Conservation (phyloP, 2,113 vertebrate genomes). For the Sclerurus mexicanus region DNA sequence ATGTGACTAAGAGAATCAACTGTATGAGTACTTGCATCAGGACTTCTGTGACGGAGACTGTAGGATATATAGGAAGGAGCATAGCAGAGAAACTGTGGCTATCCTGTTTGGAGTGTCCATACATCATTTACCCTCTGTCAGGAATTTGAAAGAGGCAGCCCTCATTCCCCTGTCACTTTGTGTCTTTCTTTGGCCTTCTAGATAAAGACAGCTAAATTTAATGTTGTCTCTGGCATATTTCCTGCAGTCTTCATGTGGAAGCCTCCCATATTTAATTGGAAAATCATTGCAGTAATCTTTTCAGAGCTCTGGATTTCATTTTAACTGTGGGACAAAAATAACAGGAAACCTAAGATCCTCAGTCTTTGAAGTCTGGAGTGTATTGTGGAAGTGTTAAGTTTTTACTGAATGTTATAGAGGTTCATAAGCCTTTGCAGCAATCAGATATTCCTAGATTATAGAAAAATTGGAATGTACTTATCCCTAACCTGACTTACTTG, state of each 20-base stretch:
- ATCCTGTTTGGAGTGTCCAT: background rate
- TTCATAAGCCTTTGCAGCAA: background rate
- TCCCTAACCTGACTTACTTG: background rate
- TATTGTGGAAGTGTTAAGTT: background rate
- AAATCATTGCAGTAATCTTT: background rate
- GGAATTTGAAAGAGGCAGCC: background rate
- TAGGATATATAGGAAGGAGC: background rate
- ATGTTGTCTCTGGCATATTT: background rate
- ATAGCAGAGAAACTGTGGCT: background rate
- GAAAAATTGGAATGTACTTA: background rate
- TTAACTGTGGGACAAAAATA: background rate
- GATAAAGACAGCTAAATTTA: background rate
- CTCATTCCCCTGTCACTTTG: background rate
- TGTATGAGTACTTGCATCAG: background rate
- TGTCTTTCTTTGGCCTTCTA: background rate
- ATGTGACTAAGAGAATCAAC: background rate
- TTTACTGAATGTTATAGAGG: background rate
- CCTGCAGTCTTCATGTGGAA: background rate
- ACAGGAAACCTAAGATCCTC: background rate
- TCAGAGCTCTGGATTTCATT: slow-evolving; percentile 5
- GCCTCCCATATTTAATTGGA: background rate
- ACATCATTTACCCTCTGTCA: background rate
- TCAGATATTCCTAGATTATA: background rate
- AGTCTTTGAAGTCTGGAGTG: background rate
- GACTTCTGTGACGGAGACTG: background rate